Base-by-base conservation (phyloP, 1,140 invertebrate genomes). In the Chlorops oryzae region DNA sequence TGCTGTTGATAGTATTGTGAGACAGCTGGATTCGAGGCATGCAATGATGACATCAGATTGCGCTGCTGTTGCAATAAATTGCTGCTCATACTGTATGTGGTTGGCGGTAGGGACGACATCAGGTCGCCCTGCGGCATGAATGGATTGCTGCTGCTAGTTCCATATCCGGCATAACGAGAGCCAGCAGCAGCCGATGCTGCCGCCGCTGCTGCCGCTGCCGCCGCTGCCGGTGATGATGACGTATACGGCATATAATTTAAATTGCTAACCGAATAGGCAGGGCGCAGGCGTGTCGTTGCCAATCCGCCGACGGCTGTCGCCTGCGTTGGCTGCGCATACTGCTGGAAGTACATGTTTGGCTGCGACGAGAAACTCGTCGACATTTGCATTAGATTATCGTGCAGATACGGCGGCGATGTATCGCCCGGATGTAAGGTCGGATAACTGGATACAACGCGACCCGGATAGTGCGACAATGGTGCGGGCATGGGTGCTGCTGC, bases 331-430 rank as follows among this genome's bases (percentile, higher is more conserved):
- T 58, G 58, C 12, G 48, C 51, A 51, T 55, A 53, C 44, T 53
- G 59, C 52, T 68, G 67, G 51, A 70, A 70, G 52, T 66, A 72
- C 61, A 72, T 71, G 25, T 72, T 72, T 7, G 69, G 69, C 37
- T 72, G 69, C 40, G 69, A 72, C 45, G 68, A 71, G 56, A 68
- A 72, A 53, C 64, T 71, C 28, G 51, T 47, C 41, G 69, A 67
- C 64, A 71, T 68, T 57, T 71, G 68, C 63, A 71, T 51, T 24
- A 71, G 62, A 48, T 71, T 71, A 39, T 71, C 68, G 57, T 63
- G 70, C 6, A 69, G 49, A 56, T 71, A 69, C 17, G 67, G 67
- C 41, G 67, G 62, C 43, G 67, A 66, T 20, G 54, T 61, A 23
- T 71, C 68, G 5, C 65, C 65, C 22, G 54, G 61, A 53, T 68